Conservation (phyloP, 2,888 invertebrate genomes). For the Meghimatium bilineatum region DNA sequence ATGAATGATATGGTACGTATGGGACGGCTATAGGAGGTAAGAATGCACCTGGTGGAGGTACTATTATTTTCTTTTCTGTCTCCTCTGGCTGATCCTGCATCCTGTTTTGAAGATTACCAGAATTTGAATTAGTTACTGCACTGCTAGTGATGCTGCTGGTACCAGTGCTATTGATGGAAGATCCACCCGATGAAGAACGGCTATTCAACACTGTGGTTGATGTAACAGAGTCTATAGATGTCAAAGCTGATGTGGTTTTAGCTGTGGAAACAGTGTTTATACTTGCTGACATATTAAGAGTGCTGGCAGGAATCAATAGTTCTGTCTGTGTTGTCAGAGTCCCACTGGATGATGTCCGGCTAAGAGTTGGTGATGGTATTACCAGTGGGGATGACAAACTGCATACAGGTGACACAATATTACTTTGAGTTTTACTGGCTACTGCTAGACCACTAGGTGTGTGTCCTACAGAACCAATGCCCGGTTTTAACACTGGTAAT, state of each 20-base stretch:
- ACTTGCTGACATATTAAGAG: constrained; percentile 5
- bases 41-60: constrained; percentile 44
- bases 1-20: constrained; percentile 42
- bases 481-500: constrained; percentile 22
- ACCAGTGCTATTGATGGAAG: not conserved
- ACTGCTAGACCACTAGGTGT: constrained; percentile 25
- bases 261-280: constrained; percentile 20
- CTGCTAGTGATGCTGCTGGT: constrained; percentile 17
- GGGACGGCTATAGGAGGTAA: constrained; percentile 51
- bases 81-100: constrained; percentile 47
- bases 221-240: constrained; percentile 30
- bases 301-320: constrained; percentile 19
- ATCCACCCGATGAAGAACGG: not conserved
- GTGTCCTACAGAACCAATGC: constrained; percentile 18
- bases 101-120: constrained; percentile 10
- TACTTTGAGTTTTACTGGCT: constrained; percentile 4
- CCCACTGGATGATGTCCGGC: constrained; percentile 45
- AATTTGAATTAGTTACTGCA: not conserved
- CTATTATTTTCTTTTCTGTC: constrained; percentile 51
- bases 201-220: constrained; percentile 21
- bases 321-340: constrained; percentile 44
- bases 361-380: constrained; percentile 32
- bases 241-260: constrained; percentile 26
- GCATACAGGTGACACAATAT: constrained; percentile 24
- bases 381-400: constrained; percentile 42